Base-by-base conservation (phyloP, 1,140 invertebrate species). In the Sycophaga agraensis region DNA sequence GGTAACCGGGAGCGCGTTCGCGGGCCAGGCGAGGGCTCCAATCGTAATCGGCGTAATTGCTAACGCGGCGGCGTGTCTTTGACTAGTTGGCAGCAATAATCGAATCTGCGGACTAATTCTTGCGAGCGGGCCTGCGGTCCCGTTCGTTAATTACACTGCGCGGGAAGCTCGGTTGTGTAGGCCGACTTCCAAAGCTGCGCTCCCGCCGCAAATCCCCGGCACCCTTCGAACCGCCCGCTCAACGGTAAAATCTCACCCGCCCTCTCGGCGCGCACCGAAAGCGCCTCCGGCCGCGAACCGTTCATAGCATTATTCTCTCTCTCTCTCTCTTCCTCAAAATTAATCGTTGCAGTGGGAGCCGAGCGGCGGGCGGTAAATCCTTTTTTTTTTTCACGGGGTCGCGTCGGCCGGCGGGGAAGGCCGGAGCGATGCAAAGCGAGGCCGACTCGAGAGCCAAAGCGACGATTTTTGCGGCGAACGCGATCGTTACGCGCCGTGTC, bases 61-160 rank as follows among this genome's bases (percentile, higher is more conserved):
- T 28, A 49, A n/a, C 1, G 9, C 1, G 35, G n/a, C 21, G 17
- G 26, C 3, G 14, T 53, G 16, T 40, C 42, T 22, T 42, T 56
- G 34, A 58, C 26, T 53, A 53, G 35, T n/a, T n/a, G n/a, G 28
- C 21, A 53, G 34, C 28, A 58, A n/a, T n/a, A 58, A 40, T 39
- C 26, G 34, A 58, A 49, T 39, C 21, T 6, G 8, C n/a, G 49
- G 49, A 39, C 43, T 48, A 48, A 58, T 58, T 58, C 31, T 34
- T 28, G 22, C 16, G 17, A 54, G n/a, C 22, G 39, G n/a, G 19
- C 45, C 12, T 16, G 16, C 45, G 14, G 17, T 40, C 34, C 34
- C 48, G 56, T 49, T 58, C 35, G 56, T 58, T 58, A 49, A 58
- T 58, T 58, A 40, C 31, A 35, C 34, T 16, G n/a, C n/a, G n/a